Evolutionary conservation across 2,797 vertebrate species (phyloP).

Genomic region (Atherinosoma microstoma): DNA sequence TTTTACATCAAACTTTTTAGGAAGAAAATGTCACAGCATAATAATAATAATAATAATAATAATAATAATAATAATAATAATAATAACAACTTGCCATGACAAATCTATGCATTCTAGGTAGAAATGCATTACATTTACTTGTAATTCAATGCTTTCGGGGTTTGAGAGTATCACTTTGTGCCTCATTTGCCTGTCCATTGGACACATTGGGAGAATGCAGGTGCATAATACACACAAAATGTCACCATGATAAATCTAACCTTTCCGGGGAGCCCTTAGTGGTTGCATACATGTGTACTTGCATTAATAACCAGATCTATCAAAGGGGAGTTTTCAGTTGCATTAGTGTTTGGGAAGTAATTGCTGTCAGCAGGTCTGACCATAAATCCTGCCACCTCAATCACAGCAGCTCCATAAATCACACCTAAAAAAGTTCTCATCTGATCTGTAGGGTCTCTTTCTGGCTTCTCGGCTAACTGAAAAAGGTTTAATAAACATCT

Average conservation of each 20-base stretch:
- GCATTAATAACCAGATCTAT: constrained; percentile 86
- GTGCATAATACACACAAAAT: constrained; percentile 79
- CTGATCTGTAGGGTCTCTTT: constrained; percentile 47
- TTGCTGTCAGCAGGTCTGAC: constrained; percentile 77
- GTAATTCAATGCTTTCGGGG: constrained; percentile 13
- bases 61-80: constrained; percentile 23
- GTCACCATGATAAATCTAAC: constrained; percentile 86
- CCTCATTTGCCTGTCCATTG: constrained; percentile 27
- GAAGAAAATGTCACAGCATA: constrained; percentile 35
- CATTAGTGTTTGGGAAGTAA: constrained; percentile 81
- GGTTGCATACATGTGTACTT: constrained; percentile 79
- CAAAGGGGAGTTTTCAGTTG: constrained; percentile 73
- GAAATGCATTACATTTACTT: background rate
- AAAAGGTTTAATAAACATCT: constrained; percentile 46
- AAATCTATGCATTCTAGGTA: constrained; percentile 15
- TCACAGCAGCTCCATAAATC: constrained; percentile 80
- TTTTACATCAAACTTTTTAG: background rate
- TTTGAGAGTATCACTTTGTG: constrained; percentile 33
- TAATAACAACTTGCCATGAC: constrained; percentile 11
- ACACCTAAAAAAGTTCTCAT: constrained; percentile 76
- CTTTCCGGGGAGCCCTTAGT: constrained; percentile 76
- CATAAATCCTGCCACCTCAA: constrained; percentile 80
- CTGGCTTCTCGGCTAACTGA: constrained; percentile 24
- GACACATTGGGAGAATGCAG: constrained; percentile 60
- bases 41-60: too few relatives aligned